Base-by-base conservation (phyloP, 2,113 vertebrate genomes). In the Fulica atra region DNA sequence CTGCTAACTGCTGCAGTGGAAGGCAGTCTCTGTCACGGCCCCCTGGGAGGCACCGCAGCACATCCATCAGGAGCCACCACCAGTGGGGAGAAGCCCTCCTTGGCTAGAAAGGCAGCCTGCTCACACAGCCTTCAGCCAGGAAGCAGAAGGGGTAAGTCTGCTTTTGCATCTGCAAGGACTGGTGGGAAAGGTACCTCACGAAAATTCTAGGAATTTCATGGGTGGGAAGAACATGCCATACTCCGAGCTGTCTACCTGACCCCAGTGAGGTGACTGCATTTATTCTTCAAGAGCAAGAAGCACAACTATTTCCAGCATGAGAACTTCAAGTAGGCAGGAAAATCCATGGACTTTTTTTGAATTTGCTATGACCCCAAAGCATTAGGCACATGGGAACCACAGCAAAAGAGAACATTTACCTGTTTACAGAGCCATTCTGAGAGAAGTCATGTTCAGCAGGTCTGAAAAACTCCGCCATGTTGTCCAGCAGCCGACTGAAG, bases 381-480 rank as follows among this genome's bases (percentile, higher is more conserved):
- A 19, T 53, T 40, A 51, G 10, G 80, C 24, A 51, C 15, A 7
- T 6, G 11, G 68, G 36, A 90, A 81, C 7, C 16, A 24, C 31
- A 68, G 35, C 15, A 84, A n/a, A 73, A 92, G 25, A n/a, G 78
- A 63, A 59, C 18, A 66, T 77, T 95, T 95, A 99, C 99, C 98
- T 99, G 73, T 98, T 97, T 86, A 98, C 92, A 72, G 98, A 97
- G 69, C 88, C 88, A 23, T 88, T 95, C 57, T 94, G 96, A 72
- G 96, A 96, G 53, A 98, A 91, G 81, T 99, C 99, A 70, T 97
- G 95, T 13, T 98, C 98, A 9, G 98, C 98, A 28, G 98, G 98
- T 95, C 98, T 98, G 95, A 99, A 99, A 97, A 99, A 99, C 95
- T 99, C 99, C 5, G 99, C 99, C 98, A 99, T 98, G 44, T 99